Conservation (phyloP, 2,888 invertebrate species). For the Rotaria sp. region DNA sequence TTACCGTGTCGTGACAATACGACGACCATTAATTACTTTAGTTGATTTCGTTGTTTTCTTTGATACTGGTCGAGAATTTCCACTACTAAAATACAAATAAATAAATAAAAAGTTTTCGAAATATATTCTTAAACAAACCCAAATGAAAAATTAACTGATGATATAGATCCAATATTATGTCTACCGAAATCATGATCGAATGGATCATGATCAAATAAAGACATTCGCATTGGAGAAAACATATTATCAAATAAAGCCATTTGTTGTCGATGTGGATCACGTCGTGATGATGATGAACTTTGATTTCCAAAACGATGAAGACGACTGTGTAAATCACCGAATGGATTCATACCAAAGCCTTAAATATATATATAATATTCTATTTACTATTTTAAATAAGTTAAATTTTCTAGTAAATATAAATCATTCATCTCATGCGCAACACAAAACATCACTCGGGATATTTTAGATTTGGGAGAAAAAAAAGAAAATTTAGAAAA, state of each 20-base stretch:
- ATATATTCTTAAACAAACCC: not conserved
- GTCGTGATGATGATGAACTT: not conserved
- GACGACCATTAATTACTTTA: not conserved
- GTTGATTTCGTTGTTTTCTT: conserved; percentile 12
- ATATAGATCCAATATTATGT: not conserved
- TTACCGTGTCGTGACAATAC: not conserved
- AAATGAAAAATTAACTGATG: conserved; percentile 27
- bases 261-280: conserved; percentile 13
- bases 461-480: not conserved
- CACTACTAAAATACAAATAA: not conserved
- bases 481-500: not conserved
- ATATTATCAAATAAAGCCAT: conserved; percentile 2
- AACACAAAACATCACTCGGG: not conserved
- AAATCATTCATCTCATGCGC: not conserved
- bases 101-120: no score
- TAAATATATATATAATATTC: not conserved
- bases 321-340: not conserved
- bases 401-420: not conserved
- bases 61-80: not conserved
- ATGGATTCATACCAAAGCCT: not conserved
- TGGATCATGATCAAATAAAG: not conserved
- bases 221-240: conserved; percentile 26
- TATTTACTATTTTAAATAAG: not conserved
- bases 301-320: not conserved
- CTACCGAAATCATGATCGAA: not conserved